Evolutionary conservation across 2,888 invertebrate species (phyloP).

Genomic region (Clivina fossor): DNA sequence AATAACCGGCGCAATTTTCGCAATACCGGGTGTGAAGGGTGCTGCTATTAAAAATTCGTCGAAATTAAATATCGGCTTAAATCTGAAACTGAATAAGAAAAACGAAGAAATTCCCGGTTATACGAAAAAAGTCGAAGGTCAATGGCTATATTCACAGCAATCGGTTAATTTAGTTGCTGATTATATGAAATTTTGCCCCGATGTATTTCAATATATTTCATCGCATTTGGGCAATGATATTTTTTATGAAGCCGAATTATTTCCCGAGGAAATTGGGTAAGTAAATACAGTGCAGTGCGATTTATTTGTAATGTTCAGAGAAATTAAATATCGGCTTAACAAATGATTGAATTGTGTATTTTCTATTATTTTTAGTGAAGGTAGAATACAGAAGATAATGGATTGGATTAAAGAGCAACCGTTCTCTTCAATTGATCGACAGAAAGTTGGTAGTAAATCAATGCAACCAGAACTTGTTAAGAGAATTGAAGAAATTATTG

Average conservation of each 20-base stretch:
- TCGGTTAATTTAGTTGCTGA: conserved; percentile 68
- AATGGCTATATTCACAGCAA: conserved; percentile 82
- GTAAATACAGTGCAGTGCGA: no score
- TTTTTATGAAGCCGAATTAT: conserved; percentile 70
- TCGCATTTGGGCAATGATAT: conserved; percentile 56
- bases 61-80: conserved; percentile 83
- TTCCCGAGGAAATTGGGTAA: conserved; percentile 50
- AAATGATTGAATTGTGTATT: no score
- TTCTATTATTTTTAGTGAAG: conserved; percentile 51
- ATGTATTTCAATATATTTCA: conserved; percentile 66
- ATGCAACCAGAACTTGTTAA: conserved; percentile 68
- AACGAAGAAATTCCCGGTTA: conserved; percentile 78
- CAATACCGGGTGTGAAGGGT: conserved; percentile 59
- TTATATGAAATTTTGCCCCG: conserved; percentile 73
- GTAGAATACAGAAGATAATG: conserved; percentile 56
- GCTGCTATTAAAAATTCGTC: conserved; percentile 52
- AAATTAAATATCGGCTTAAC: not conserved
- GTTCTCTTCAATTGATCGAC: conserved; percentile 61
- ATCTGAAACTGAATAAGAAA: conserved; percentile 85
- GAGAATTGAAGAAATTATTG: conserved; percentile 57
- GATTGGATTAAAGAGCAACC: conserved; percentile 75
- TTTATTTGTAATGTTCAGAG: not conserved
- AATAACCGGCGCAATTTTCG: conserved; percentile 81
- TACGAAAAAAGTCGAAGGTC: conserved; percentile 68
- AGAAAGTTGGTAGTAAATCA: conserved; percentile 69